phyloP scores from a whole-genome alignment of 2,797 vertebrate species.

The Sarcoramphus papa region DNA sequence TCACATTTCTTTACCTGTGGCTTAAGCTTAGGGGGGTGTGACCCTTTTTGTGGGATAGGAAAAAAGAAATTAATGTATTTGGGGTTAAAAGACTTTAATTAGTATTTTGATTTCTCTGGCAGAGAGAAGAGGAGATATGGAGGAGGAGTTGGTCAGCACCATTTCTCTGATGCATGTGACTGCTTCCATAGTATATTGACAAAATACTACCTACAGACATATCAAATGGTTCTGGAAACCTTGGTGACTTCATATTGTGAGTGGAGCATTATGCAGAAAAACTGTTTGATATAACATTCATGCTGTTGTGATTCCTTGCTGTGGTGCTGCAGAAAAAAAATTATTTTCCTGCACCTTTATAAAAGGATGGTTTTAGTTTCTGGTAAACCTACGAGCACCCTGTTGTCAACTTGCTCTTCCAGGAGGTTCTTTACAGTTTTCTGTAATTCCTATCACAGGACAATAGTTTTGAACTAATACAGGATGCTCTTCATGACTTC shows the following conservation, averaged over 20 bases:
- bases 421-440: background rate
- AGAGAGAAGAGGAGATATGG: background rate
- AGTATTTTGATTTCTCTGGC: background rate
- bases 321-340: background rate
- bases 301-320: background rate
- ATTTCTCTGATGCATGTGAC: background rate
- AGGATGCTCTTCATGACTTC: background rate
- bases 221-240: background rate
- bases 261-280: background rate
- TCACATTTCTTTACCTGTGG: background rate
- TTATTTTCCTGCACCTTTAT: background rate
- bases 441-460: background rate
- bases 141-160: background rate
- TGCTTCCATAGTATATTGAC: background rate
- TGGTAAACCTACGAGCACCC: background rate
- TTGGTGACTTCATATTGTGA: background rate
- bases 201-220: background rate
- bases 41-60: background rate
- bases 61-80: background rate
- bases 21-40: background rate
- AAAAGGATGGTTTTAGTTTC: background rate
- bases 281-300: background rate
- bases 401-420: background rate
- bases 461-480: background rate
- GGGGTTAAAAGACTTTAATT: background rate